A percentile compares a stretch with the other conserved stretches of the same genome.
Conservation (phyloP, 2,888 invertebrate genomes). For the Caradrina kadenii region DNA sequence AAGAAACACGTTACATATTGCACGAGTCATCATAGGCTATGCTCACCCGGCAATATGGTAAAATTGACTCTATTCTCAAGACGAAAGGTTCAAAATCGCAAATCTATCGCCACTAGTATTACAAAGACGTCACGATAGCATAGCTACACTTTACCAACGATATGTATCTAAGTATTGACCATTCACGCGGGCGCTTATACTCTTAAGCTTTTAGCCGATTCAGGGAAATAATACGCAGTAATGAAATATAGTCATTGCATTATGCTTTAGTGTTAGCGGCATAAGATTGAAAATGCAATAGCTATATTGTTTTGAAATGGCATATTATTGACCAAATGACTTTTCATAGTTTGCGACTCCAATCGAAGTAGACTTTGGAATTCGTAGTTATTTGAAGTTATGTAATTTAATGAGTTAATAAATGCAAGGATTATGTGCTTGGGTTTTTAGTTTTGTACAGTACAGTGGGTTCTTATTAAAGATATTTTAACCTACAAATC, state of each 20-base stretch:
- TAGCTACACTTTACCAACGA: slow-evolving; percentile 74
- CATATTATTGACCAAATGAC: slow-evolving; percentile 40
- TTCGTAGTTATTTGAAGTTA: slow-evolving; percentile 14
- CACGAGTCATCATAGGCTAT: neutral
- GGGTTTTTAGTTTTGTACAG: slow-evolving; percentile 52
- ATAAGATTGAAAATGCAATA: slow-evolving; percentile 34
- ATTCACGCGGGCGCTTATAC: slow-evolving; percentile 65
- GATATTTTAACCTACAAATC: slow-evolving; percentile 57
- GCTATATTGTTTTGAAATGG: slow-evolving; percentile 24
- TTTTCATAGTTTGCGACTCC: slow-evolving; percentile 27
- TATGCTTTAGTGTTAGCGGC: slow-evolving; percentile 7
- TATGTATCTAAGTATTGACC: slow-evolving; percentile 78
- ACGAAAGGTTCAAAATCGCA: slow-evolving; percentile 33
- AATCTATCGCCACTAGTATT: slow-evolving; percentile 46
- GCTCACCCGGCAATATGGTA: slow-evolving; percentile 16
- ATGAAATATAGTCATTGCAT: slow-evolving; percentile 37
- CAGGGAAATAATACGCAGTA: slow-evolving; percentile 45
- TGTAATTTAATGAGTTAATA: slow-evolving; percentile 47
- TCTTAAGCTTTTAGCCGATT: slow-evolving; percentile 57
- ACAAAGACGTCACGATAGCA: slow-evolving; percentile 62
- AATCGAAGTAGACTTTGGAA: slow-evolving; percentile 46
- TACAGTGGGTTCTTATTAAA: slow-evolving; percentile 44
- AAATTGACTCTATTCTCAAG: slow-evolving; percentile 13
- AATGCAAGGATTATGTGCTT: slow-evolving; percentile 60
- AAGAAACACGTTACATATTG: slow-evolving; percentile 8